Evolutionary conservation across 2,797 vertebrate species (phyloP).

Genomic region (Discoglossus pictus): DNA sequence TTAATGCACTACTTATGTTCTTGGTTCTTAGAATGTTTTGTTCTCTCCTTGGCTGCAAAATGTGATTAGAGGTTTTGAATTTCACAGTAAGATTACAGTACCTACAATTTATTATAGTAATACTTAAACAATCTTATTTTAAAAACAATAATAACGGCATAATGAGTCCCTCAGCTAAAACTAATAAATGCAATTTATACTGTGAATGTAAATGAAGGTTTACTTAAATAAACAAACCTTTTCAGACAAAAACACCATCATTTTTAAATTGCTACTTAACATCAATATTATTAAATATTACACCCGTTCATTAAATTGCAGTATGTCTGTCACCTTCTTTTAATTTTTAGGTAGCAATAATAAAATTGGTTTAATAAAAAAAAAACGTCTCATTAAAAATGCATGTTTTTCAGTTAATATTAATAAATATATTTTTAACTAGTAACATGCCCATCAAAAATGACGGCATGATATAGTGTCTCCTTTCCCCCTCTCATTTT

Average conservation of each 20-base stretch:
- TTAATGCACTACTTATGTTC: conserved; percentile 24
- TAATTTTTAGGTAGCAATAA: too few relatives aligned
- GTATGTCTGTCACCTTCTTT: too few relatives aligned
- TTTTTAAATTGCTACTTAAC: not conserved
- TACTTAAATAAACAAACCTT: not conserved
- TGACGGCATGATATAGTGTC: too few relatives aligned
- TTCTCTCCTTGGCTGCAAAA: conserved; percentile 28
- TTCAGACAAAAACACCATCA: too few relatives aligned
- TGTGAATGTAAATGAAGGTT: conserved; percentile 1
- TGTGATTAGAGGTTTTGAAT: conserved; percentile 17
- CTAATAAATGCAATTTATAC: not conserved
- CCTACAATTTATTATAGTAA: conserved; percentile 6
- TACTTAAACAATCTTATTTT: too few relatives aligned
- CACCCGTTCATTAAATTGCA: too few relatives aligned
- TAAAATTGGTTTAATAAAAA: too few relatives aligned
- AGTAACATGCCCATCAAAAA: too few relatives aligned
- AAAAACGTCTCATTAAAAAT: too few relatives aligned
- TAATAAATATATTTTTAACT: too few relatives aligned
- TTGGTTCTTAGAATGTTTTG: conserved; percentile 15
- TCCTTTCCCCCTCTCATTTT: too few relatives aligned
- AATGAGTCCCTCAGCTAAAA: not conserved
- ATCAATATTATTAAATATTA: conserved; percentile 1
- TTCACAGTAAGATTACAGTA: conserved; percentile 10
- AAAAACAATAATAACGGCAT: not conserved
- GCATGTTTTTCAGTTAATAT: too few relatives aligned